phyloP scores from a whole-genome alignment of 2,113 vertebrate species.

The Narcine bancroftii region DNA sequence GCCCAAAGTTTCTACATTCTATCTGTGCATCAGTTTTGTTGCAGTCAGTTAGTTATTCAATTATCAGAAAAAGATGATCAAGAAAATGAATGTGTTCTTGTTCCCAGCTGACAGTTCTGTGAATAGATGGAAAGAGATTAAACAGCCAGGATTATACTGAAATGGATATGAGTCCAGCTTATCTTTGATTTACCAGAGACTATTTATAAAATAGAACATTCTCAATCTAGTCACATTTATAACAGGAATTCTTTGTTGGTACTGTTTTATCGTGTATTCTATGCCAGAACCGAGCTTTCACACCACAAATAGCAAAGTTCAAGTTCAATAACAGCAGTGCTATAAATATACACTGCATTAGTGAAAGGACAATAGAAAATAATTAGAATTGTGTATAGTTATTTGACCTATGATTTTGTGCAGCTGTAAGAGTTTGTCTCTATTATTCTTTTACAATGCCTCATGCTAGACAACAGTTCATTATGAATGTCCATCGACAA shows the following conservation, averaged over 20 bases:
- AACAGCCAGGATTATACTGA: slow-evolving; percentile 13
- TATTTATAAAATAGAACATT: slow-evolving; percentile 36
- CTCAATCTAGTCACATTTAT: slow-evolving; percentile 5
- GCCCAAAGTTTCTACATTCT: not conserved
- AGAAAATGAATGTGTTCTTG: not conserved
- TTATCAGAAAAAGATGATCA: not conserved
- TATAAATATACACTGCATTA: not conserved
- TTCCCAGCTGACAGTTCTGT: not conserved
- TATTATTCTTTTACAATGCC: not conserved
- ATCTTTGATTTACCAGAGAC: slow-evolving; percentile 23
- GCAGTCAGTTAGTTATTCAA: not conserved
- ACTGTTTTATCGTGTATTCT: slow-evolving; percentile 6
- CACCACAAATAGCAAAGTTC: not conserved
- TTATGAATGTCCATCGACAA: too few relatives aligned
- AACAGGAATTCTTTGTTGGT: not conserved
- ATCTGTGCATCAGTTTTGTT: not conserved
- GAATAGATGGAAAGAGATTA: slow-evolving; percentile 16
- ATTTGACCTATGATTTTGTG: not conserved
- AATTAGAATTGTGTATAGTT: not conserved
- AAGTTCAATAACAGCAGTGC: slow-evolving; percentile 7
- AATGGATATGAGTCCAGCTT: slow-evolving; percentile 26
- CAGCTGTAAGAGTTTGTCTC: not conserved
- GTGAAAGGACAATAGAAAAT: not conserved
- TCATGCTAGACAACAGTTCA: not conserved
- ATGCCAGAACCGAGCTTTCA: not conserved